These are phyloP conservation scores for Xylocampa areola DNA, from an alignment of 2,888 invertebrate species.

Conservation along the genomic window DNA sequence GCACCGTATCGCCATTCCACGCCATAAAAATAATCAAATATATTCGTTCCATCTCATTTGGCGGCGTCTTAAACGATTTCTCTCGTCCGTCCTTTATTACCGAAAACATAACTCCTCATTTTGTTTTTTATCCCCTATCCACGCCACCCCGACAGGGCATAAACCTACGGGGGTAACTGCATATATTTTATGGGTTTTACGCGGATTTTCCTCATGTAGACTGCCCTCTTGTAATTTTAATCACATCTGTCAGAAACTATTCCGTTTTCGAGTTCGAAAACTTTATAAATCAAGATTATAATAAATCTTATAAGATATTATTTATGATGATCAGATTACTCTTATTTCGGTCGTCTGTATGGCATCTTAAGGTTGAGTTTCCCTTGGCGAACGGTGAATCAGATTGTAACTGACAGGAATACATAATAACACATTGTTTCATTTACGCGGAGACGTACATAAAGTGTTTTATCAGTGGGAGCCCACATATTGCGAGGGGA, in stretches of 20 bases:
- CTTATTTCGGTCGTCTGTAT: conserved; percentile 18
- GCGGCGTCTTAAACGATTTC: conserved; percentile 89
- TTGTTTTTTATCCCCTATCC: conserved; percentile 89
- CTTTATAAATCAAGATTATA: conserved; percentile 57
- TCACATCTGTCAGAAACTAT: conserved; percentile 61
- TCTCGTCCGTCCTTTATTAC: conserved; percentile 90
- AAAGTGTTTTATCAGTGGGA: conserved; percentile 88
- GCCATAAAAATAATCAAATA: conserved; percentile 90
- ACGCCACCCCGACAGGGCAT: conserved; percentile 77
- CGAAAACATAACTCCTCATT: conserved; percentile 90
- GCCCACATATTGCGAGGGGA: conserved; percentile 88
- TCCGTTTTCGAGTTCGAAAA: conserved; percentile 39
- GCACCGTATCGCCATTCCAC: conserved; percentile 85
- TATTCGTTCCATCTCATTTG: conserved; percentile 90
- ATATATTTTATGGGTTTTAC: conserved; percentile 85
- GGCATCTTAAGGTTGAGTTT: conserved; percentile 57
- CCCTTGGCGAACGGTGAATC: conserved; percentile 42
- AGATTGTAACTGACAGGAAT: conserved; percentile 70
- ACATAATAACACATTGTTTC: conserved; percentile 85
- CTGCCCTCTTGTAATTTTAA: conserved; percentile 67
- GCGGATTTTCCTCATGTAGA: conserved; percentile 71
- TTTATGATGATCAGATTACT: conserved; percentile 29
- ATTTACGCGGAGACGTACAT: conserved; percentile 84
- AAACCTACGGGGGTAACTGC: conserved; percentile 84
- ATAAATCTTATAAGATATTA: conserved; percentile 42